These are phyloP conservation scores for Emydocephalus ijimae DNA, from an alignment of 2,113 vertebrate genomes.

Conservation along the genomic window DNA sequence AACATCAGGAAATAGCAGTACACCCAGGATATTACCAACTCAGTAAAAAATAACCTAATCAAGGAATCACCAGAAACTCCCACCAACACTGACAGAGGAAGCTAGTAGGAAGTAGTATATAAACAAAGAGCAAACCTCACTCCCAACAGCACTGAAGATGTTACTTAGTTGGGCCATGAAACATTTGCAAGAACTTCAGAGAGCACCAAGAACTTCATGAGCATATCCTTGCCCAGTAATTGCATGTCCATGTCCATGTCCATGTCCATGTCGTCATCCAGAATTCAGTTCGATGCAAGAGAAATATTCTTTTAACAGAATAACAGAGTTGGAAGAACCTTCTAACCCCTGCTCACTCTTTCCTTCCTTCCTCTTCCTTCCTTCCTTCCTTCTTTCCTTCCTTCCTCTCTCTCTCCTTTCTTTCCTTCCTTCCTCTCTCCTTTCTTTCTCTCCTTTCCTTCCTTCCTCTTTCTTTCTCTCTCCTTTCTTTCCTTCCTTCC, in stretches of 20 bases:
- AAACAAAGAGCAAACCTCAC: not conserved
- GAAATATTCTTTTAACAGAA: not conserved
- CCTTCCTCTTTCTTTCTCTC: too few species aligned
- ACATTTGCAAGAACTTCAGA: not conserved
- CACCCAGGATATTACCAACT: not conserved
- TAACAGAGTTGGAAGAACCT: too few species aligned
- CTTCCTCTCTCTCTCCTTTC: too few species aligned
- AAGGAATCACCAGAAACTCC: not conserved
- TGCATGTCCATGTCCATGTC: not conserved
- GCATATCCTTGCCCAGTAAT: not conserved
- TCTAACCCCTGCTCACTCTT: too few species aligned
- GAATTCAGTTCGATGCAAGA: not conserved
- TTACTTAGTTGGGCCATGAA: not conserved
- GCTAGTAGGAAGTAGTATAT: not conserved
- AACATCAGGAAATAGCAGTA: not conserved
- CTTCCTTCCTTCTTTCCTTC: too few species aligned
- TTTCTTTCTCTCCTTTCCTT: too few species aligned
- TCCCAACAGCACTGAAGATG: not conserved
- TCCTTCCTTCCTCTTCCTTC: not conserved
- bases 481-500: too few species aligned
- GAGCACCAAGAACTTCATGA: not conserved
- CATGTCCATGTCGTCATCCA: not conserved
- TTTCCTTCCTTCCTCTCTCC: fast-evolving
- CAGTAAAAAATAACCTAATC: not conserved
- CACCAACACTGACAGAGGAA: not conserved